Evolutionary conservation across 2,888 invertebrate genomes (phyloP), one percentile per base, ranked within the genome.

Genomic region (Steinernema carpocapsae): DNA sequence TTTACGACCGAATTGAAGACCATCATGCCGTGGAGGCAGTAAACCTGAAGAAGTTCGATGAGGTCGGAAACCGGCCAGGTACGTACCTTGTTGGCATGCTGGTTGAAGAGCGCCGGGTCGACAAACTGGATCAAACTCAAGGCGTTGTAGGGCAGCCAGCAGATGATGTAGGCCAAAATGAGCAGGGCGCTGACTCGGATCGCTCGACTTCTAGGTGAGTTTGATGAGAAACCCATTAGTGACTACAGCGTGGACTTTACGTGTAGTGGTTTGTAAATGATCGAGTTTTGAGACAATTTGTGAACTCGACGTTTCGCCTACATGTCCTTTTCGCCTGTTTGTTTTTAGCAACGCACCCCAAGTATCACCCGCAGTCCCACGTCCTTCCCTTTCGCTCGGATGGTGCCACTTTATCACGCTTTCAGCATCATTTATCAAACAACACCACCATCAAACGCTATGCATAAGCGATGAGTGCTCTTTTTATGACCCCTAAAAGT

Each of bases 1-100:
- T 86, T 86, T 56, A 87, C 78, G 43, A 87, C 87, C 26, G 85
- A 84, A 76, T 87, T 87, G 78, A 87, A 80, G 17, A 86, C 84
- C 76, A 86, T 85, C 73, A 86, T 74, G 70, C 83, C 84, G 59
- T 86, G 85, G 42, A 84, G 78, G 72, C 83, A 85, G 75, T 85
- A 83, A 2, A 84, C 72, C 83, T 85, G 75, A 52, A 74, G 48
- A 42, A 46, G 70, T 14, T 59, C 26, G 12, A 3, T 43, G n/a
- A 1, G 17, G 14, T 37, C 14, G 29, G 22, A 22, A 72, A 19
- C 22, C 22, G 22, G 37, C 37, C 0, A 17, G 12, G 22, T 22
- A 45, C 73, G 46, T 42, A 79, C 79, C 74, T 77, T 76, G 45
- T 77, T 78, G 22, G 76, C 77, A 51, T 81, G 81, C 64, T 80